Percentiles rank a stretch among this genome's conserved stretches.
Evolutionary conservation across 2,888 invertebrate genomes (phyloP).

Genomic region (Encarsia formosa): DNA sequence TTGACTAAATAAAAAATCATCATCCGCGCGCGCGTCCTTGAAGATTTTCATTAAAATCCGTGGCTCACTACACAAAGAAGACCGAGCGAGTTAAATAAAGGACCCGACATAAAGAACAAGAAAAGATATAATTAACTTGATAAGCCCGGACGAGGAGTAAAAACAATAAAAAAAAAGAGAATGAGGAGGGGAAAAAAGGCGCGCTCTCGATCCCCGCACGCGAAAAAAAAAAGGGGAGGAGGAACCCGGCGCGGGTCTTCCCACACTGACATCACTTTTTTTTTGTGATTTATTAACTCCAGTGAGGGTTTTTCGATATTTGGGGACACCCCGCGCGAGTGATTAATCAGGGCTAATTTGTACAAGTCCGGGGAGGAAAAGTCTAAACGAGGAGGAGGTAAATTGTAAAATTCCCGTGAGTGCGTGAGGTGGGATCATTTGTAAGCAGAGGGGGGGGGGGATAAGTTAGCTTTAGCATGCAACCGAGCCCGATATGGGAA

Average conservation of each 20-base stretch:
- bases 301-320: not conserved
- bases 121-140: conserved; percentile 23
- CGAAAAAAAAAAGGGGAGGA: not conserved
- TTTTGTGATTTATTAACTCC: not conserved
- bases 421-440: too few relatives aligned
- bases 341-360: not conserved
- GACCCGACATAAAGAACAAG: not conserved
- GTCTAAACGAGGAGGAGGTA: not conserved
- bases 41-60: not conserved
- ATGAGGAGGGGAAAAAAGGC: conserved; percentile 1
- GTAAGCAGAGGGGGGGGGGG: too few relatives aligned
- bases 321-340: not conserved
- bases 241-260: not conserved
- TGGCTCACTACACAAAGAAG: not conserved
- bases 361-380: not conserved
- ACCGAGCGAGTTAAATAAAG: conserved; percentile 5
- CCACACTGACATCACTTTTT: not conserved
- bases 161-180: not conserved
- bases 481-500: too few relatives aligned
- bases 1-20: not conserved
- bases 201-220: not conserved
- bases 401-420: too few relatives aligned
- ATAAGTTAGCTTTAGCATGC: too few relatives aligned
- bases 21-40: not conserved
- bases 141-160: conserved; percentile 2